Base-by-base conservation (phyloP, 2,113 vertebrate species). In the Dicaeum eximium region DNA sequence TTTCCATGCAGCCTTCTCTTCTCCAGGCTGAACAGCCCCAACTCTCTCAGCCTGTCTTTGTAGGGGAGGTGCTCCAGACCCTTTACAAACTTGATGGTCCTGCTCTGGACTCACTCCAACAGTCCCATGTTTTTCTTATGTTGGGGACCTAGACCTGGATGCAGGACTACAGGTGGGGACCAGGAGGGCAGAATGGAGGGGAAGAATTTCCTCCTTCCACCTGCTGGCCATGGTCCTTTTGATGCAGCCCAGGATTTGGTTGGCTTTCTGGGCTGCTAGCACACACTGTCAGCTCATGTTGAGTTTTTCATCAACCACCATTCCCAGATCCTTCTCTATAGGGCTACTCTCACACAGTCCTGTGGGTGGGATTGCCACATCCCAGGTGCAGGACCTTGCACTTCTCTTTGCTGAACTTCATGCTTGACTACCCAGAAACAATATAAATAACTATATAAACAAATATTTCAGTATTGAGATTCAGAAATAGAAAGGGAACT, bases 131-230 rank as follows among this genome's bases (percentile, higher is more conserved):
- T 35, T 18, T 45, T 31, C 30, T 33, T 37, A 4, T 60, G 27
- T 0, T 27, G 17, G 17, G 11, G 33, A 10, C 25, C 31, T 11
- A 33, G 22, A 67, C 22, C 31, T 44, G 53, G 12, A 44, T 25
- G 47, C 31, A 67, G 27, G 3, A 18, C 25, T 50, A 5, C 5
- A 21, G 31, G 22, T 31, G 11, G 17, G 27, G 33, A 15, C 38
- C 45, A 33, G 4, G 7, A 58, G 37, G 58, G 21, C 18, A 60
- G 18, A 60, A 30, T 0, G 56, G 40, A 65, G 17, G 18, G 6
- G 17, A 1, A 60, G 25, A 60, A 60, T 28, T 2, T 2, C 18
- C 9, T 27, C 14, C 5, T 9, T 44, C 0, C 1, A 45, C 22
- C 37, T 15, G 3, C 2, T 38, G 28, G 28, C 12, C 83, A 35